Base-by-base conservation (phyloP, 2,888 invertebrate genomes). In the Urechis unicinctus region DNA sequence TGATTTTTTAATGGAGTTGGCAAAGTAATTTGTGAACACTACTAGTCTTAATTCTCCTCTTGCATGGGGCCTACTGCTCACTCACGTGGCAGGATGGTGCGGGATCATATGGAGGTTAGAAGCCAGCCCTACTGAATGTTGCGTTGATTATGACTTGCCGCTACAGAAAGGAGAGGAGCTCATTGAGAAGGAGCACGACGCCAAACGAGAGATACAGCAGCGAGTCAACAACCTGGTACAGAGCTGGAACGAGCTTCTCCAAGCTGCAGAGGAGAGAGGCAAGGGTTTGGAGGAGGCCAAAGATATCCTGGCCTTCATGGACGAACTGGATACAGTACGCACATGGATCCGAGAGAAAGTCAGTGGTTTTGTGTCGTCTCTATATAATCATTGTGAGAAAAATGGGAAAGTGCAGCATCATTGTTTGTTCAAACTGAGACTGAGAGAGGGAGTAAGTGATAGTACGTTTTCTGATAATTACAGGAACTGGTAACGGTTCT, bases 271-370 rank as follows among this genome's bases (percentile, higher is more conserved):
- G 53, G 83, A 84, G 63, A 75, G 84, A 52, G 79, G 91, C 41
- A 85, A 89, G 59, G 94, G 94, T 0, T 79, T 98, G 21, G 96
- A 95, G 77, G 97, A 97, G 74, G 97, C 96, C 0, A 91, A 94
- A 73, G 97, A 97, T 71, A 93, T 98, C 57, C 82, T 98, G 26
- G 91, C 94, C 77, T 98, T 98, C 80, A 93, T 95, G 77, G 95
- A 92, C 71, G 91, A 95, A 69, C 83, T 94, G 53, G 94, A 96
- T 71, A 92, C 94, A 78, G 91, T 95, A 52, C 91, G 94, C 70
- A 88, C 91, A 9, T 98, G 97, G 97, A 94, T 98, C 66, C 82
- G 95, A 44, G 96, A 97, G 72, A 97, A 96, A 81, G 85, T 90
- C 21, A 28, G 58, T 22, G 22, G 25, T 3, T 3, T 17, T 52